These are phyloP conservation scores for Pangasianodon gigas DNA, from an alignment of 2,113 vertebrate species.

Conservation along the genomic window DNA sequence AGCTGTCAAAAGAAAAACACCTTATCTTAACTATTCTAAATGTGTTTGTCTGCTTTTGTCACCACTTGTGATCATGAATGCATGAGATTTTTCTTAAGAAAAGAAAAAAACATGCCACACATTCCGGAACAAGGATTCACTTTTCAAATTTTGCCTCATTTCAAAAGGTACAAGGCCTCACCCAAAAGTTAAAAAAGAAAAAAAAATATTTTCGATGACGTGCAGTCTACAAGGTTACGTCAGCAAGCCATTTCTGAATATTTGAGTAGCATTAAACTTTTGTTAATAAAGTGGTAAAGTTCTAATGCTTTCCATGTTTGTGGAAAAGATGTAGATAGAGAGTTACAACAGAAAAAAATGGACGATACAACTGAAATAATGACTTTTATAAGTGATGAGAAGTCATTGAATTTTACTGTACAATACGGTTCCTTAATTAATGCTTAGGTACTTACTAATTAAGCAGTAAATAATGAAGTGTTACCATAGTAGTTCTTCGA, in stretches of 20 bases:
- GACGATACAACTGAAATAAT: too few species aligned
- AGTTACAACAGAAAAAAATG: too few species aligned
- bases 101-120: not conserved
- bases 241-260: not conserved
- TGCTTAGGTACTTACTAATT: too few species aligned
- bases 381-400: too few species aligned
- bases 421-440: too few species aligned
- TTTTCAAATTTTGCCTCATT: not conserved
- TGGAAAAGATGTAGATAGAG: too few species aligned
- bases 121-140: not conserved
- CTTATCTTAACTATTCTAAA: constrained; percentile 27
- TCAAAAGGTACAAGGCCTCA: not conserved
- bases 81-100: constrained; percentile 5
- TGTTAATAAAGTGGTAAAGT: too few species aligned
- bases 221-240: not conserved
- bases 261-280: too few species aligned
- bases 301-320: too few species aligned
- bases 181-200: not conserved
- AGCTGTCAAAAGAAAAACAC: constrained; percentile 37
- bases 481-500: too few species aligned
- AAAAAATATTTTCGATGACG: not conserved
- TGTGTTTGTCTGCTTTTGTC: constrained; percentile 18
- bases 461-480: too few species aligned
- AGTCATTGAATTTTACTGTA: too few species aligned
- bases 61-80: not conserved